Base-by-base conservation (phyloP, 2,888 invertebrate species). In the Tetrapedia diversipes region DNA sequence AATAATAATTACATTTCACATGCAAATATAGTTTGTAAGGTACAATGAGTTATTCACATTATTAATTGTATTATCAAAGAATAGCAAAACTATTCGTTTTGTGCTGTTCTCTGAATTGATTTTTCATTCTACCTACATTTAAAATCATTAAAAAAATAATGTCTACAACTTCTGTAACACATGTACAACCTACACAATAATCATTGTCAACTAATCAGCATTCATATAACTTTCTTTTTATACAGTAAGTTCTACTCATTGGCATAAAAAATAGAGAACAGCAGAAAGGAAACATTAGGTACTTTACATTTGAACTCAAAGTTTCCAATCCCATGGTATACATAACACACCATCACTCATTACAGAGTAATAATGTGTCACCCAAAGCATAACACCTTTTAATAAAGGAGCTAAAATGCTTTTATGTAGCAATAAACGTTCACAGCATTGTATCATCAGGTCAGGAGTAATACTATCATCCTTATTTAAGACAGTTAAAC, bases 351-450 rank as follows among this genome's bases (percentile, higher is more conserved):
- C 98, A 92, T 98, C 98, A 0, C 96, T 95, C 89, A 98, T 93
- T 57, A 98, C 96, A 0, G 98, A 97, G 90, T 98, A 98, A 92
- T 98, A 98, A 90, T 97, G 97, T 0, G 98, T 96, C 65, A 98
- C 95, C 90, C 95, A 95, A 3, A 98, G 92, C 86, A 95, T 94
- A 57, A 96, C 93, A 57, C 95, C 95, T 77, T 94, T 92, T n/a
- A 97, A 92, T 79, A 92, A 89, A 0, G 90, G 90, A 24, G 90
- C 89, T 37, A 95, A 87, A 53, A 92, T 86, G 29, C 89, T 82
- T 87, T 93, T 93, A 82, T 93, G 91, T 68, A 81, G 90, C 10
- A 97, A 92, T 65, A 98, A 92, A 53, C 95, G 93, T 86, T 95
- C 94, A 88, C 97, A 96, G 87, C 97, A 97, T 69, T 95, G 92